These are phyloP conservation scores for Enteromius fasciolatus DNA, from an alignment of 2,797 vertebrate species.

Conservation along the genomic window DNA sequence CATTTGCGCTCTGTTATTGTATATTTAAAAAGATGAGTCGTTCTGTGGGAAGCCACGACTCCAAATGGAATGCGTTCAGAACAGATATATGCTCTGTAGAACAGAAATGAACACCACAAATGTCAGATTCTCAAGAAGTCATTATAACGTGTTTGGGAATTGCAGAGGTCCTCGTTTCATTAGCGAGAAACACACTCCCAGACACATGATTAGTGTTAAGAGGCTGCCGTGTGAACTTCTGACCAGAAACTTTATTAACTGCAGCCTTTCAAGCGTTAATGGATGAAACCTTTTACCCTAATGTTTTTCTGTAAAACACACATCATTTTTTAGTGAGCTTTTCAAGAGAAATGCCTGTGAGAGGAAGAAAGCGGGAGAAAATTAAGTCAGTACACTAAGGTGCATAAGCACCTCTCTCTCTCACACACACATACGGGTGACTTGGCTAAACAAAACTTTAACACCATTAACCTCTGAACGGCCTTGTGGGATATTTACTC, in stretches of 20 bases:
- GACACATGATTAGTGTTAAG: conserved; percentile 48
- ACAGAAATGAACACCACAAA: conserved; percentile 34
- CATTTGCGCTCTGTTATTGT: neutral
- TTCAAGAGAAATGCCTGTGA: conserved; percentile 24
- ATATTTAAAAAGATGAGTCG: neutral
- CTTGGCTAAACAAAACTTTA: conserved; percentile 62
- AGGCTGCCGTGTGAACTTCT: conserved; percentile 43
- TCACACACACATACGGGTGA: conserved; percentile 32
- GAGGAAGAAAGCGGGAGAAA: conserved; percentile 18
- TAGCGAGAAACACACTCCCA: conserved; percentile 35
- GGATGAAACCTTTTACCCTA: conserved; percentile 39
- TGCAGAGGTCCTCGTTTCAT: conserved; percentile 33
- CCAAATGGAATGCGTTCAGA: conserved; percentile 19
- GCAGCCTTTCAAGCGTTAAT: conserved; percentile 35
- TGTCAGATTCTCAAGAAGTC: conserved; percentile 28
- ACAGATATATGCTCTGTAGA: neutral
- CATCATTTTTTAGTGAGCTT: conserved; percentile 34
- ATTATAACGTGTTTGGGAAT: conserved; percentile 31
- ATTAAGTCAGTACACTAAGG: conserved; percentile 30
- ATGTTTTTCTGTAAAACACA: conserved; percentile 44
- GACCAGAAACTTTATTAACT: conserved; percentile 45
- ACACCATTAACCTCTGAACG: conserved; percentile 60
- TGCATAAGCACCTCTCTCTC: conserved; percentile 11
- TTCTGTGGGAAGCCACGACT: neutral
- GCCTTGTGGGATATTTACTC: conserved; percentile 60